These are phyloP conservation scores for Sakesphorus luctuosus DNA, from an alignment of 2,113 vertebrate genomes.

Conservation along the genomic window DNA sequence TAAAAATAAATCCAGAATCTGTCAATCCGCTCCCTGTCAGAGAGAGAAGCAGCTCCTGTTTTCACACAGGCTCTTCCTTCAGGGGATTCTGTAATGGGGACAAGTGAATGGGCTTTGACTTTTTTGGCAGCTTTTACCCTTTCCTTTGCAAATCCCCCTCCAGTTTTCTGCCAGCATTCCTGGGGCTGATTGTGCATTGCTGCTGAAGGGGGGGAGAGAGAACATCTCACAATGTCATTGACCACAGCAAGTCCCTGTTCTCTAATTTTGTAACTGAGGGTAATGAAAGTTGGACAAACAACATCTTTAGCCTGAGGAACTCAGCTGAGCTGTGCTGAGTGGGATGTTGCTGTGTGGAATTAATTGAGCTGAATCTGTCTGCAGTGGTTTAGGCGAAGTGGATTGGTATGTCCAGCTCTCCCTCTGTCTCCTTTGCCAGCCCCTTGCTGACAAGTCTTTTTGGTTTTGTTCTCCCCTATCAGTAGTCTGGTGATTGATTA, in stretches of 20 bases:
- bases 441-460: not conserved
- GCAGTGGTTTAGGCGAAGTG: not conserved
- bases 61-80: constrained; percentile 49
- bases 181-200: not conserved
- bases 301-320: not conserved
- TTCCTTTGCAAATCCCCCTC: not conserved
- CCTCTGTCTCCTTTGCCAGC: not conserved
- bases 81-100: constrained; percentile 54
- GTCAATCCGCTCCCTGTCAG: constrained; percentile 45
- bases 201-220: not conserved
- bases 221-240: not conserved
- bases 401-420: not conserved
- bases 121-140: constrained; percentile 41
- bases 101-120: constrained; percentile 45
- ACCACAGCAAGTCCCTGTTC: not conserved
- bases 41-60: constrained; percentile 31
- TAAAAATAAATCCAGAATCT: constrained; percentile 55
- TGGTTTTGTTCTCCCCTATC: not conserved
- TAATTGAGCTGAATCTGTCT: not conserved
- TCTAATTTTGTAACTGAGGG: not conserved
- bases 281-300: not conserved
- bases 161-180: not conserved
- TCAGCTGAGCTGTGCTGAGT: not conserved
- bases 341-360: not conserved
- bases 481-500: not conserved